Conservation (phyloP, 2,113 vertebrate genomes). For the Halichoerus grypus region DNA sequence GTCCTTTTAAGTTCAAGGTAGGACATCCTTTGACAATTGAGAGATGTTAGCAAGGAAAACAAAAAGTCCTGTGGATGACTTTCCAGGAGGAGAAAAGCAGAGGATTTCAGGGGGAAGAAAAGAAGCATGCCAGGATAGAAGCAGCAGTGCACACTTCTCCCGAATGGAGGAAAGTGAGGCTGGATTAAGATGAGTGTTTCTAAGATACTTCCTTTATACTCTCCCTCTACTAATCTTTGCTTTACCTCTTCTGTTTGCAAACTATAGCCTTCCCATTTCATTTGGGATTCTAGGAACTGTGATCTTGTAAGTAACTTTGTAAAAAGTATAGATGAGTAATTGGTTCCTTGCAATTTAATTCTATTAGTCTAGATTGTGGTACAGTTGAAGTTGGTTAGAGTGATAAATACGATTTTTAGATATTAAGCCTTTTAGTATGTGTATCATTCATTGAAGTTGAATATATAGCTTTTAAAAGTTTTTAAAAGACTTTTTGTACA, state of each 20-base stretch:
- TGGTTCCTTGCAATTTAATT: constrained; percentile 61
- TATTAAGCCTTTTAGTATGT: not conserved
- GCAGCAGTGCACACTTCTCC: not conserved
- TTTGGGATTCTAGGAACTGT: constrained; percentile 59
- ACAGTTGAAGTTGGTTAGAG: constrained; percentile 45
- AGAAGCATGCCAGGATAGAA: not conserved
- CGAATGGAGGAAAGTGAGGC: constrained; percentile 4
- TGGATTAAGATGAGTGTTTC: constrained; percentile 8
- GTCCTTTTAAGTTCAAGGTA: constrained; percentile 38
- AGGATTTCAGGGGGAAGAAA: constrained; percentile 62
- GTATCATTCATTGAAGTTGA: constrained; percentile 4
- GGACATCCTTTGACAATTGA: constrained; percentile 39
- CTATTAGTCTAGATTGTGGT: not conserved
- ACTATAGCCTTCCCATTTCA: constrained; percentile 7
- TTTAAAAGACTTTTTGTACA: constrained; percentile 43
- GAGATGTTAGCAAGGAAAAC: constrained; percentile 31
- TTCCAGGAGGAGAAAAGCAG: constrained; percentile 28
- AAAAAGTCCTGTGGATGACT: not conserved
- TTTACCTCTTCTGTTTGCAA: not conserved
- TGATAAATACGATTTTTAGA: constrained; percentile 30
- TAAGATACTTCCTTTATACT: not conserved
- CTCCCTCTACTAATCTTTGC: not conserved
- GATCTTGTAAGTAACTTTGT: constrained; percentile 41
- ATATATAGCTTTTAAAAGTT: not conserved
- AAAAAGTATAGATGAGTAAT: constrained; percentile 42